Evolutionary conservation across 1,140 invertebrate genomes (phyloP), one percentile per base, ranked within the genome.

Genomic region (Pseudomyrmex sp.): DNA sequence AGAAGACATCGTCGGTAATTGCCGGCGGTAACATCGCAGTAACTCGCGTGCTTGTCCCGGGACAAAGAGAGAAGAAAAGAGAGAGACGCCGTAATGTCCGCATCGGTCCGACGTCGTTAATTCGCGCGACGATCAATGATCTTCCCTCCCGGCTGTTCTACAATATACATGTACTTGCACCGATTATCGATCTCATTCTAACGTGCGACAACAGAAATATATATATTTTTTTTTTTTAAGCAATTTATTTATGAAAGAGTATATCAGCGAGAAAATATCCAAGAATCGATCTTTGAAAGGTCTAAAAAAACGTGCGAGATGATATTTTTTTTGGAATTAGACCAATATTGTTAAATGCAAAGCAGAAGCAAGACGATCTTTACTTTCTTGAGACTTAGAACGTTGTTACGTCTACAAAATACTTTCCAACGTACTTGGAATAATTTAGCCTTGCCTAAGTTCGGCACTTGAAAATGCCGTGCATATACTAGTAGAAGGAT

Each of bases 101-200:
- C 75, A 68, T 9, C 63, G 62, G 18, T 56, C 58, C 69, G 59
- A 63, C 79, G 48, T 82, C 79, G 48, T 82, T 82, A 82, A 54
- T 75, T 75, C 58, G 70, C 50, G 26, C 79, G 69, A 62, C 70
- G 70, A 82, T 82, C 79, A 82, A 75, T 82, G 61, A 82, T 73
- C 79, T 62, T 62, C 59, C 46, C 35, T 35, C 50, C 9, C 15
- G 65, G 58, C 48, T 35, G 35, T 82, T 72, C 23, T 52, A 61
- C 63, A 35, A 35, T 35, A 35, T 35, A 35, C 35, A 35, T 52
- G 48, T 15, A 10, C 18, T 46, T 20, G 35, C 72, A 20, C 12
- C 20, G 23, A 15, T 18, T 80, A 52, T 63, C 79, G 56, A n/a
- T 23, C 59, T 74, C 68, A 20, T 72, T 18, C 77, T 61, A 23